Base-by-base conservation (phyloP, 2,888 invertebrate species). In the Rhingia campestris region DNA sequence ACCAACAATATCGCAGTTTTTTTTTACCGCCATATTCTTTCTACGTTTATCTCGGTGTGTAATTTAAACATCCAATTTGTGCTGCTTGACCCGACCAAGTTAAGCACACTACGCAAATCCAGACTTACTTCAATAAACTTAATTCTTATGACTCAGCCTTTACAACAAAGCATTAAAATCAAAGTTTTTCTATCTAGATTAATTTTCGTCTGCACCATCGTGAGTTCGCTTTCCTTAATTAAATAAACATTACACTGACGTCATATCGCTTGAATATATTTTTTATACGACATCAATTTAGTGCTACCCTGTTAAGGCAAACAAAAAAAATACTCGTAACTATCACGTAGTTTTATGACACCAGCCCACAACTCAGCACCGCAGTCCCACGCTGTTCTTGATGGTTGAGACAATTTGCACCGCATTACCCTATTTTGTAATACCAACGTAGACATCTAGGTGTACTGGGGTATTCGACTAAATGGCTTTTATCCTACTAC, bases 371-470 rank as follows among this genome's bases (percentile, higher is more conserved):
- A 45, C 10, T 7, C 7, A 7, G 9, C 7, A 7, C 47, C 4
- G 9, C 5, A 9, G 12, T 6, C 7, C 63, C 30, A 22, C 35
- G 35, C 32, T n/a, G 10, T 43, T 43, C 35, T 10, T 39, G 12
- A n/a, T 30, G 30, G 32, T n/a, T 49, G 35, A 4, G 6, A 2
- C 59, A 76, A 51, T 58, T 58, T 64, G 51, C 64, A 58, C 45
- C n/a, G 58, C 70, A 70, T 64, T 70, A 70, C 58, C 64, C 64
- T 64, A 64, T 58, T 77, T 72, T 77, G 58, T 70, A 77, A 72
- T 77, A 58, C 63, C 22, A 77, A 41, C 39, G 39, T n/a, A 56
- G 39, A 22, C 33, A 7, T 7, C 5, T 12, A 12, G 22, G 47
- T 47, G 6, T 47, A 30, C 7, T 9, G 6, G 35, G 32, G 4